Evolutionary conservation across 92 coral and sea anemone species (phyloP).

Genomic region (Siderastrea siderea): DNA sequence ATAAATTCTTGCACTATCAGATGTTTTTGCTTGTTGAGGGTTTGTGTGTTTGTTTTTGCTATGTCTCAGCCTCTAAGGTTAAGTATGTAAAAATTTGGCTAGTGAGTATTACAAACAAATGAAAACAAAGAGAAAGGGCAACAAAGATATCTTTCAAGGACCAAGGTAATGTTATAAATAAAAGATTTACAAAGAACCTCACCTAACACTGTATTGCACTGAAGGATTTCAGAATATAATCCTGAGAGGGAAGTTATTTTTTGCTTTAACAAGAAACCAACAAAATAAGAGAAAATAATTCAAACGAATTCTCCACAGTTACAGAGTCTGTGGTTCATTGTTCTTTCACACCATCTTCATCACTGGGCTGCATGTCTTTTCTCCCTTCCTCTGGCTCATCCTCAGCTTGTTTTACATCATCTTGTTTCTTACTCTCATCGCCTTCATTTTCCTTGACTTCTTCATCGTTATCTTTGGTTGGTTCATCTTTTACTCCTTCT

Average conservation of each 20-base stretch:
- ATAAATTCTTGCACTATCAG: background rate
- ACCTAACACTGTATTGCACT: background rate
- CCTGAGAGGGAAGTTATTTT: background rate
- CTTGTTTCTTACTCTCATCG: slow-evolving; percentile 32
- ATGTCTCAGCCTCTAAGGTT: background rate
- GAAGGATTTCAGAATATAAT: background rate
- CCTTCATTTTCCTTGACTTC: slow-evolving; percentile 37
- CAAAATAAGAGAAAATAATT: background rate
- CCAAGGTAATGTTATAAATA: background rate
- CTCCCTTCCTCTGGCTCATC: slow-evolving; percentile 7
- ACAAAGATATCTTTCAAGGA: background rate
- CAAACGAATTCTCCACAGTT: slow-evolving; percentile 6
- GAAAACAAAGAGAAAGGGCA: background rate
- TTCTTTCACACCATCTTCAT: slow-evolving; percentile 36
- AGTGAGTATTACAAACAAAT: background rate
- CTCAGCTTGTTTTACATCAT: slow-evolving; percentile 23
- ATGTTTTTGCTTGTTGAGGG: background rate
- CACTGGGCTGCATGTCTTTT: slow-evolving; percentile 19
- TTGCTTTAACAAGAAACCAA: background rate
- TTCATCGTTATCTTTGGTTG: slow-evolving; percentile 17
- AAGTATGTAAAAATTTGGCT: background rate
- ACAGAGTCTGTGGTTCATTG: background rate
- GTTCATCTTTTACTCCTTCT: slow-evolving; percentile 23
- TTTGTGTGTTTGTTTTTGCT: background rate
- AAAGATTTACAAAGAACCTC: background rate